Conservation (phyloP, 2,113 vertebrate genomes). For the Nothobranchius kuhntae region DNA sequence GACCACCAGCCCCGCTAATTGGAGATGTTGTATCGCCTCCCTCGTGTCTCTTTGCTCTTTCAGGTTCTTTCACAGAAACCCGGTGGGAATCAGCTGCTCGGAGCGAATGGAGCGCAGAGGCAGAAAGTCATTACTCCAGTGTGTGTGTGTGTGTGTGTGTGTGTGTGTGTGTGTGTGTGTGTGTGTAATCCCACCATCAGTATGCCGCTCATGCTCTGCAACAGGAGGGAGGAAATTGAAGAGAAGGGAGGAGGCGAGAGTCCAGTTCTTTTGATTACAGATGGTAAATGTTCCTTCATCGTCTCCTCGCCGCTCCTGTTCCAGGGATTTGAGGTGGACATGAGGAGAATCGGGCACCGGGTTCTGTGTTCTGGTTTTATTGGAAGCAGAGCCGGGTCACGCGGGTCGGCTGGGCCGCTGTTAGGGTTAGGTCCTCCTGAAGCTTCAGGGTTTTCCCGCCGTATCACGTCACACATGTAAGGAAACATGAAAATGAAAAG, state of each 20-base stretch:
- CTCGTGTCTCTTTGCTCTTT: conserved; percentile 45
- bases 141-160: conserved; percentile 28
- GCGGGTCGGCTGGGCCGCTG: conserved; percentile 1
- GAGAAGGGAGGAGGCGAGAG: conserved; percentile 31
- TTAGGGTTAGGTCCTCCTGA: too few relatives aligned
- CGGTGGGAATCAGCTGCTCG: conserved; percentile 61
- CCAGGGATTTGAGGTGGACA: conserved; percentile 39
- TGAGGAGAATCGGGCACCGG: conserved; percentile 35
- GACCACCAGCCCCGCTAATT: conserved; percentile 63
- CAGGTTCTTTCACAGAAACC: conserved; percentile 27
- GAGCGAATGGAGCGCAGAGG: conserved; percentile 58
- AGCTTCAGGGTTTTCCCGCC: too few relatives aligned
- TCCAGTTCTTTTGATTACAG: conserved; percentile 69
- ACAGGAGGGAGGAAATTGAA: conserved; percentile 59
- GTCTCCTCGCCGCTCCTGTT: conserved; percentile 28
- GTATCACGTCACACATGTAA: too few relatives aligned
- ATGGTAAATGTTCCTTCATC: conserved; percentile 61
- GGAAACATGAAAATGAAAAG: too few relatives aligned
- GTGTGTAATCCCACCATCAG: conserved; percentile 62
- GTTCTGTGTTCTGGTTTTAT: conserved; percentile 7
- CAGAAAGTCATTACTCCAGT: conserved; percentile 69
- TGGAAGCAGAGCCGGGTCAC: conserved; percentile 21
- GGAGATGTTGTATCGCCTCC: conserved; percentile 59
- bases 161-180: conserved; percentile 47
- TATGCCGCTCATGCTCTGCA: conserved; percentile 61